Base-by-base conservation (phyloP, 2,888 invertebrate species). In the Emmelina monodactyla region DNA sequence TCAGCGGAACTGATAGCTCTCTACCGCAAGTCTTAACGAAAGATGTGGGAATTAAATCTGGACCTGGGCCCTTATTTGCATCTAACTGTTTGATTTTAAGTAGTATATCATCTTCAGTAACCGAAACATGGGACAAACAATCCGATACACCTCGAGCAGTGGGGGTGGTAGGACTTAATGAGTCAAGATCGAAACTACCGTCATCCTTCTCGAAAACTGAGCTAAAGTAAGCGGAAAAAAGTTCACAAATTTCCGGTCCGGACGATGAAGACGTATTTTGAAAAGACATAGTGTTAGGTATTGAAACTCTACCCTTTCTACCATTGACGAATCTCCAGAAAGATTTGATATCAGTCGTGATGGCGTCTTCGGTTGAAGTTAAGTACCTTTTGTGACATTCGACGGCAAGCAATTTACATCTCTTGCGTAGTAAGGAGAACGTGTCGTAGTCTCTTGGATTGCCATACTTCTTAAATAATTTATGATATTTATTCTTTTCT, bases 371-470 rank as follows among this genome's bases (percentile, higher is more conserved):
- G 2, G 36, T 34, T 7, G 35, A 32, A 2, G 29, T 10, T 2
- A 42, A 13, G 29, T 25, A 39, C 2, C 1, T 14, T 11, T 30
- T 28, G 12, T 42, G 30, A 32, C 40, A 42, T 3, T 35, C 28
- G 2, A 22, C 15, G 5, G 25, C 35, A 2, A 39, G 31, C 6
- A 1, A 9, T 28, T 40, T 42, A 31, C 31, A 35, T 14, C 42
- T 40, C 2, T 14, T 6, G n/a, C 42, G 33, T 3, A 42, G 30
- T 3, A 40, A 12, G 19, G 33, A 22, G 13, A 42, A 42, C 7
- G 37, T 40, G 14, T 42, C 42, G 13, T 40, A 38, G 15, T 42
- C 42, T 2, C 38, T 29, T 9, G 41, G 40, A 22, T 44, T 41
- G 1, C 15, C 28, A 31, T 30, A 40, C 19, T 28, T 41, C 13